These are phyloP conservation scores for Lomographa bimaculata DNA, from an alignment of 2,888 invertebrate species.

Conservation along the genomic window DNA sequence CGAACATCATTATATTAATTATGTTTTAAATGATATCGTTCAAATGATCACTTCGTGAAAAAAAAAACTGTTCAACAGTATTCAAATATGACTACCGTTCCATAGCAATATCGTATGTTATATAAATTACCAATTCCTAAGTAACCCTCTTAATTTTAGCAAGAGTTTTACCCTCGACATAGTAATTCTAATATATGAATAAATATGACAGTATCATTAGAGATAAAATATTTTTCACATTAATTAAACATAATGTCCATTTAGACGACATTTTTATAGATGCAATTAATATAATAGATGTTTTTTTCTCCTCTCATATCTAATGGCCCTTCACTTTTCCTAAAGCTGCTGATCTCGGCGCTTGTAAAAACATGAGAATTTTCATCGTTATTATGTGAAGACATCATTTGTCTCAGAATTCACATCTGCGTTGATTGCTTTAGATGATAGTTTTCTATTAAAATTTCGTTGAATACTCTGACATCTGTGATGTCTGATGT, in stretches of 20 bases:
- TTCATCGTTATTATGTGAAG: conserved; percentile 5
- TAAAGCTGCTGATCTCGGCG: conserved; percentile 6
- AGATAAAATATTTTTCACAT: conserved; percentile 16
- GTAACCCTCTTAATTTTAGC: background rate
- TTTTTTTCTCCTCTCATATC: conserved; percentile 5
- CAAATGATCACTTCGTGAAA: no score
- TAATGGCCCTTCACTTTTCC: conserved; percentile 12
- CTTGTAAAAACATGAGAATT: conserved; percentile 6
- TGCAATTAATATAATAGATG: conserved; percentile 14
- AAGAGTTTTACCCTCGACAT: conserved; percentile 3
- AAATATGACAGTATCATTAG: conserved; percentile 10
- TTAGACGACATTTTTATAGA: conserved; percentile 15
- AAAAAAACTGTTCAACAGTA: no score
- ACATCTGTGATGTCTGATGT: conserved; percentile 14
- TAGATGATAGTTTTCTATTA: conserved; percentile 18
- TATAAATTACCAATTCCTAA: no score
- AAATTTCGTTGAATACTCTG: conserved; percentile 8
- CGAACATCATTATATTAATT: no score
- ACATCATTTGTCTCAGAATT: conserved; percentile 13
- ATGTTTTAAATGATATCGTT: no score
- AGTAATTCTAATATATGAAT: background rate
- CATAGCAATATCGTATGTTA: no score
- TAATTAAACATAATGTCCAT: conserved; percentile 12
- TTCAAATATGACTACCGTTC: no score
- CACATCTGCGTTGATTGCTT: conserved; percentile 17